Evolutionary conservation across 2,113 vertebrate genomes (phyloP).

Genomic region (Ursus arctos): DNA sequence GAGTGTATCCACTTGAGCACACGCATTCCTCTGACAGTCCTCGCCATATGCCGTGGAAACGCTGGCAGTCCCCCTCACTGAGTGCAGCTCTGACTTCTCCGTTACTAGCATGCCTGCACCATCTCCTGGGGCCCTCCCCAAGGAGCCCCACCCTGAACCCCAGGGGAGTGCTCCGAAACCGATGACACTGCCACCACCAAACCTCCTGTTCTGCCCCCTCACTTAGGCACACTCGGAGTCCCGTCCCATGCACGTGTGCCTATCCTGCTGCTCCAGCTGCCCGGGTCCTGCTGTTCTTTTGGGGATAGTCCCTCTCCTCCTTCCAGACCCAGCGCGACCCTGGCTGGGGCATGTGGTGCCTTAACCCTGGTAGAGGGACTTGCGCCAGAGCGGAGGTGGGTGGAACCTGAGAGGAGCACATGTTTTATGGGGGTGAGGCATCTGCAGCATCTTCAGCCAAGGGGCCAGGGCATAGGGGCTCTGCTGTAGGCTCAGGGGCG

Average conservation of each 20-base stretch:
- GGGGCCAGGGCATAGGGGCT: accelerated
- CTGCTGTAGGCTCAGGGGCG: not conserved
- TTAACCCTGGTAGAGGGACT: not conserved
- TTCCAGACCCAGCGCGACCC: not conserved
- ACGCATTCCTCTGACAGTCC: not conserved
- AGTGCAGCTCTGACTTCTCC: no score
- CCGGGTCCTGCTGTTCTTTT: not conserved
- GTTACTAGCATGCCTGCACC: not conserved
- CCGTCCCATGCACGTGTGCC: accelerated
- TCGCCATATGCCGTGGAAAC: accelerated
- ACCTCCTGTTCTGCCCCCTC: no score
- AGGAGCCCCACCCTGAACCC: not conserved
- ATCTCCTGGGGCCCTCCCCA: not conserved
- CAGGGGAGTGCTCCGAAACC: not conserved
- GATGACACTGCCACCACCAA: not conserved
- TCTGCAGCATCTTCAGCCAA: not conserved
- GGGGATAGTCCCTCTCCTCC: not conserved
- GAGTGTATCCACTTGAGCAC: not conserved
- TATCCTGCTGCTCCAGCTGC: not conserved
- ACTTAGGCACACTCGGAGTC: not conserved
- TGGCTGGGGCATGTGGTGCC: not conserved
- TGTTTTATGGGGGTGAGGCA: no score
- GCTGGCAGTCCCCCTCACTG: not conserved
- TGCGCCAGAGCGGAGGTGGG: not conserved
- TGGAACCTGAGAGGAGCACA: not conserved